Conservation (phyloP, 92 coral and sea anemone species). For the Ricordea florida region DNA sequence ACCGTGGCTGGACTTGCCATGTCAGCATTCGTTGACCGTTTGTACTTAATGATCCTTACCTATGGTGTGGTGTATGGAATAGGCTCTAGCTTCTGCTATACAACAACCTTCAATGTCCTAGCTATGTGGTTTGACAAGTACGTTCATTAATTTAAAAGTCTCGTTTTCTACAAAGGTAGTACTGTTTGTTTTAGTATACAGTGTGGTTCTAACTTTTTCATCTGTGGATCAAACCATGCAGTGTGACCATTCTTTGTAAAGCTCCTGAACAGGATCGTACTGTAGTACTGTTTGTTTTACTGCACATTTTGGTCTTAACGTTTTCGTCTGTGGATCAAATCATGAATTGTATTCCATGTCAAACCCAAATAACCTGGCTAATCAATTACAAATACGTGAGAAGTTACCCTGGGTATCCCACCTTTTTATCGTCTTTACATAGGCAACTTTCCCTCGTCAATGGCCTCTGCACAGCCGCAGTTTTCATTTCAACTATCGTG, state of each 20-base stretch:
- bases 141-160: not conserved
- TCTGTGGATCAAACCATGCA: too few relatives aligned
- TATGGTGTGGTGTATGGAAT: slow-evolving; percentile 8
- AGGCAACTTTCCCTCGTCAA: slow-evolving; percentile 11
- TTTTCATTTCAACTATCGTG: not conserved
- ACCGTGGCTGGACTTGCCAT: not conserved
- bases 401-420: not conserved
- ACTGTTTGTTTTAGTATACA: too few relatives aligned
- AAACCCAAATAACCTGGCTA: too few relatives aligned
- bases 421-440: too few relatives aligned
- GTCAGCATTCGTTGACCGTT: not conserved
- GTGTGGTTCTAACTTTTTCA: too few relatives aligned
- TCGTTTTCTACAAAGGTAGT: too few relatives aligned
- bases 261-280: too few relatives aligned
- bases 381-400: not conserved
- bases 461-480: slow-evolving; percentile 11
- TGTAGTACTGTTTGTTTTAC: too few relatives aligned
- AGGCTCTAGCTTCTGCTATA: not conserved
- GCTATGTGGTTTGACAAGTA: slow-evolving; percentile 9
- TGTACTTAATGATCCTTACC: not conserved
- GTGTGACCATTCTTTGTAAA: too few relatives aligned
- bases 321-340: too few relatives aligned
- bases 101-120: not conserved
- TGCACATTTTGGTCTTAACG: too few relatives aligned
- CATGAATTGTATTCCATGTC: too few relatives aligned